Evolutionary conservation across 2,888 invertebrate species (phyloP), one percentile per base, ranked within the genome.

Genomic region (Rhimphoctona megacephalus): DNA sequence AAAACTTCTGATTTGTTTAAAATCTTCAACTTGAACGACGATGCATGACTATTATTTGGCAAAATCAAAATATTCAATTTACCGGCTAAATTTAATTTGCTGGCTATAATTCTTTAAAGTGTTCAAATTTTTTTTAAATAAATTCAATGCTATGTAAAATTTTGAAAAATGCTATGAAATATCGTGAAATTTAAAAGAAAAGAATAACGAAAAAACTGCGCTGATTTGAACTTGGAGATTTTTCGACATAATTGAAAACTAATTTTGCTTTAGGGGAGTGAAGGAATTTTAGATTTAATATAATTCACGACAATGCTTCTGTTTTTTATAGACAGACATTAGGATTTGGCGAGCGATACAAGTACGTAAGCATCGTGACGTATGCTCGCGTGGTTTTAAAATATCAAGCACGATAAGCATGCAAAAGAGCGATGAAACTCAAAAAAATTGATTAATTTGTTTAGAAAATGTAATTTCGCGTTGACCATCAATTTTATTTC

Each of bases 331-430:
- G 96, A 96, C 96, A 89, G 96, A 97, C 96, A 95, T 96, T 95
- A 96, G 97, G 96, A 96, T 97, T 94, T 97, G 97, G 97, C 96
- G 97, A 95, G 96, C 96, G 91, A 95, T 97, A 94, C 97, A 97
- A 97, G 97, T 97, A 97, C 94, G 97, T 96, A 95, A 90, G 89
- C 87, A 79, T 85, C 73, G 73, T 70, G 11, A 94, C 94, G 43
- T 95, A 97, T 98, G 98, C 98, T 90, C 79, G 82, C 79, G 73
- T 69, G 64, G 74, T 52, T 70, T n/a, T 69, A 72, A 66, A 54
- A 77, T n/a, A 14, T 52, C 25, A 46, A 66, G 73, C 69, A 69
- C 73, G 46, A 73, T 54, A 22, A 73, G 79, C 83, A 79, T 80
- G 79, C 80, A 33, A 49, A 76, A 49, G 6, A 64, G 25, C 46